A percentile compares a stretch with the other conserved stretches of the same genome.
Conservation (phyloP, 1,140 invertebrate species). For the Sinella curviseta region DNA sequence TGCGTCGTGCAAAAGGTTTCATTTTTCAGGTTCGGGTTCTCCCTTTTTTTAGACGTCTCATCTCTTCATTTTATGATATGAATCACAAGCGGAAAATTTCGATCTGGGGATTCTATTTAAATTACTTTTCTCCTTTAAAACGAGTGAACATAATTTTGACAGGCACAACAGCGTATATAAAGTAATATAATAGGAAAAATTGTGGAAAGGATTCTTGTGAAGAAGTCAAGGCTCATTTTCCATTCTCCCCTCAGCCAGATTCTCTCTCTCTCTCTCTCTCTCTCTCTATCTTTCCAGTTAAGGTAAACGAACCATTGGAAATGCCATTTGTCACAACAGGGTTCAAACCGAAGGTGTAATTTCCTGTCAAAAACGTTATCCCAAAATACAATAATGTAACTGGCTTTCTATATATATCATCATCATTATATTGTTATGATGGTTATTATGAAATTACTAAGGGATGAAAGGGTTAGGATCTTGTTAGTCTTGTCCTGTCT, state of each 20-base stretch:
- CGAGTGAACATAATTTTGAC: background rate
- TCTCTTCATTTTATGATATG: too few species aligned
- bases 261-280: too few species aligned
- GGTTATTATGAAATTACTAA: too few species aligned
- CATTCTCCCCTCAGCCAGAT: too few species aligned
- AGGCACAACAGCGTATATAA: background rate
- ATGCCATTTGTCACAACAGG: conserved; percentile 16
- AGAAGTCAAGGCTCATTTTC: too few species aligned
- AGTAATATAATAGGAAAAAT: too few species aligned
- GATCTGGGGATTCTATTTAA: background rate
- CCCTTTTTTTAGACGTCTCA: too few species aligned
- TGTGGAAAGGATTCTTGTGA: too few species aligned
- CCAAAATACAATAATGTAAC: background rate
- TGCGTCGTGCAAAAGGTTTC: too few species aligned
- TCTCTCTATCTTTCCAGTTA: conserved; percentile 2
- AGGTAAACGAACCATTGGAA: background rate
- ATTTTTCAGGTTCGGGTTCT: too few species aligned
- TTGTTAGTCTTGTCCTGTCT: too few species aligned
- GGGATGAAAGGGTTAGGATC: too few species aligned
- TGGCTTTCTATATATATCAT: background rate
- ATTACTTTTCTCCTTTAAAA: background rate
- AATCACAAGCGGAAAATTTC: background rate
- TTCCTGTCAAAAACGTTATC: background rate
- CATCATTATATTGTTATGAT: background rate
- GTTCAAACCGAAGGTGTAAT: background rate